These are phyloP conservation scores for Mus caroli DNA, from an alignment of 2,797 vertebrate species.

Conservation along the genomic window DNA sequence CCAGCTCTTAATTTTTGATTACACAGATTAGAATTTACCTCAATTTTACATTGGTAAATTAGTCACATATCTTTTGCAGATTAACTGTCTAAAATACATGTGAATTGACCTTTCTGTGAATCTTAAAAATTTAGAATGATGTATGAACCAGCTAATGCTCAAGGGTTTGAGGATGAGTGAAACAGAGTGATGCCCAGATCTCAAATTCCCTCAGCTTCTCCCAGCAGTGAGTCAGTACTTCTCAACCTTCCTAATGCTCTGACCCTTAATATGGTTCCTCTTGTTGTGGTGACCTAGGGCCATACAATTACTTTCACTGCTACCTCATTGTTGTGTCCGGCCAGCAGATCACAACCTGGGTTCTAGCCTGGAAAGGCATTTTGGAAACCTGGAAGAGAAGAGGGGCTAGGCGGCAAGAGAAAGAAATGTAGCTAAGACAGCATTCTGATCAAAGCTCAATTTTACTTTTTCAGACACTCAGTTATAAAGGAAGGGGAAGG, in stretches of 20 bases:
- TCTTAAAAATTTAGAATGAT: neutral
- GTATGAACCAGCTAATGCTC: neutral
- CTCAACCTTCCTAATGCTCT: neutral
- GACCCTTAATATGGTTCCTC: too few relatives aligned
- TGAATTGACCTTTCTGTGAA: neutral
- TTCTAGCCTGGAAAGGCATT: too few relatives aligned
- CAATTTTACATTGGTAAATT: neutral
- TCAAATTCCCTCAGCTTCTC: neutral
- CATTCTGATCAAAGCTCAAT: too few relatives aligned
- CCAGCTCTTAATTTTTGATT: neutral
- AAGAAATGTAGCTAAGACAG: too few relatives aligned
- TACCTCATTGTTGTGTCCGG: too few relatives aligned
- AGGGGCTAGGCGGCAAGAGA: too few relatives aligned
- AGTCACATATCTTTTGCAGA: neutral
- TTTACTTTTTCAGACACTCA: too few relatives aligned
- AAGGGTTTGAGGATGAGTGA: neutral
- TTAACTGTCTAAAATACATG: neutral
- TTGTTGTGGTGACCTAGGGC: neutral
- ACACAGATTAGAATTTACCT: neutral
- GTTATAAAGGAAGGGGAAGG: too few relatives aligned
- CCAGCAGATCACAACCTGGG: too few relatives aligned
- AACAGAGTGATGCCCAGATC: constrained; percentile 14
- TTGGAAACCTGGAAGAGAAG: too few relatives aligned
- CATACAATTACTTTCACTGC: neutral
- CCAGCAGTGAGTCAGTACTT: neutral